These are phyloP conservation scores for Microctenopoma lineatum DNA, from an alignment of 2,797 vertebrate genomes.

Conservation along the genomic window DNA sequence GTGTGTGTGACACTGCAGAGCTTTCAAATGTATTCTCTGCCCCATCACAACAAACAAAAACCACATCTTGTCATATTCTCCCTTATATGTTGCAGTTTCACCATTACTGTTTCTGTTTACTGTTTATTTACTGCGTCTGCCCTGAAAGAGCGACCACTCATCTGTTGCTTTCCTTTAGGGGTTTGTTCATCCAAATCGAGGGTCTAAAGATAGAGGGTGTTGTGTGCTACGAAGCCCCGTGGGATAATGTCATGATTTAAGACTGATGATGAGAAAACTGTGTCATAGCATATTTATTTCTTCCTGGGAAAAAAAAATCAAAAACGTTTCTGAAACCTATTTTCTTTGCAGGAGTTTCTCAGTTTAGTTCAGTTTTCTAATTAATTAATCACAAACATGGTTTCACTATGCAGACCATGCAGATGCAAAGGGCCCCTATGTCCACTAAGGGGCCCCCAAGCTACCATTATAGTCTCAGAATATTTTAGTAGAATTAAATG, in stretches of 20 bases:
- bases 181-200: neutral
- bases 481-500: no score
- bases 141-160: neutral
- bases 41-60: neutral
- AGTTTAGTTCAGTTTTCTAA: no score
- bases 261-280: neutral
- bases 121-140: neutral
- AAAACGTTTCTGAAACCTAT: neutral
- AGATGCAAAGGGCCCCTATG: no score
- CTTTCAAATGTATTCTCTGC: neutral
- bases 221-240: neutral
- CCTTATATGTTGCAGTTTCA: neutral
- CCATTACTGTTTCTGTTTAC: neutral
- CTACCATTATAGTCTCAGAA: no score
- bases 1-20: neutral
- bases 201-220: neutral
- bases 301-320: neutral
- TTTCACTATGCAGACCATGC: neutral
- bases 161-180: constrained; percentile 9
- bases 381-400: neutral
- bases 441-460: no score
- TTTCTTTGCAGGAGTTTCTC: neutral
- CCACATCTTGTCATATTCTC: neutral
- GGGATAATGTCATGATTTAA: neutral
- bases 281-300: neutral